These are phyloP conservation scores for Bujurquina vittata DNA, from an alignment of 2,113 vertebrate genomes.

Conservation along the genomic window DNA sequence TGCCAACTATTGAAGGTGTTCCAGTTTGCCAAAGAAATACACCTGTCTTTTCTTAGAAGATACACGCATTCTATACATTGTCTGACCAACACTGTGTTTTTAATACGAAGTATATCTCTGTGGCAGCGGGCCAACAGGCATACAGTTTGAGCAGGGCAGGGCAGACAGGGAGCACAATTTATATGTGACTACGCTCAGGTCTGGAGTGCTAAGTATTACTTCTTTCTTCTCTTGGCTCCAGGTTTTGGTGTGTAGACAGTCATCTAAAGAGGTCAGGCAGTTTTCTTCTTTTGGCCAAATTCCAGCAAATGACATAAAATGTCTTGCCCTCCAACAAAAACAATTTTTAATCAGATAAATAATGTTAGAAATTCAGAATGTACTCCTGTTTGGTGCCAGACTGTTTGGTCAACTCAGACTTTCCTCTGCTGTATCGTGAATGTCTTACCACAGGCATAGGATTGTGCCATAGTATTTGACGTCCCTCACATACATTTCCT, in stretches of 20 bases:
- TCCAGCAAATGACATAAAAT: constrained; percentile 48
- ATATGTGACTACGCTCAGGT: constrained; percentile 22
- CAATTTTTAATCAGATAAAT: constrained; percentile 1
- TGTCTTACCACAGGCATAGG: not conserved
- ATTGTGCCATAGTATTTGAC: not conserved
- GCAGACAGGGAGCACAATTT: constrained; percentile 31
- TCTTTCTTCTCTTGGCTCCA: not conserved
- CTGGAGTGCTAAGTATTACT: constrained; percentile 14
- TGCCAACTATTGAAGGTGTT: too few relatives aligned
- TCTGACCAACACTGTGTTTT: not conserved
- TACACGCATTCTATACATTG: not conserved
- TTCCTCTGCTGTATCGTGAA: not conserved
- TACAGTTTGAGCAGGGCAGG: constrained; percentile 20
- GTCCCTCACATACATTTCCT: not conserved
- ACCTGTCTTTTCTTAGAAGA: not conserved
- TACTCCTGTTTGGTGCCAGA: not conserved
- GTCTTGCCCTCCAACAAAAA: constrained; percentile 24
- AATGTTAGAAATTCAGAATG: not conserved
- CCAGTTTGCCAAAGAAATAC: not conserved
- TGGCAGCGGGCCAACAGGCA: constrained; percentile 26
- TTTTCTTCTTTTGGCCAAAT: constrained; percentile 37
- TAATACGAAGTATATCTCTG: constrained; percentile 4
- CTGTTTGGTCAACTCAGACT: not conserved
- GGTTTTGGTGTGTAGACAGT: constrained; percentile 2
- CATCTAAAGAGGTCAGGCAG: constrained; percentile 15